These are phyloP conservation scores for Petromus typicus DNA, from an alignment of 2,113 vertebrate genomes.

Conservation along the genomic window DNA sequence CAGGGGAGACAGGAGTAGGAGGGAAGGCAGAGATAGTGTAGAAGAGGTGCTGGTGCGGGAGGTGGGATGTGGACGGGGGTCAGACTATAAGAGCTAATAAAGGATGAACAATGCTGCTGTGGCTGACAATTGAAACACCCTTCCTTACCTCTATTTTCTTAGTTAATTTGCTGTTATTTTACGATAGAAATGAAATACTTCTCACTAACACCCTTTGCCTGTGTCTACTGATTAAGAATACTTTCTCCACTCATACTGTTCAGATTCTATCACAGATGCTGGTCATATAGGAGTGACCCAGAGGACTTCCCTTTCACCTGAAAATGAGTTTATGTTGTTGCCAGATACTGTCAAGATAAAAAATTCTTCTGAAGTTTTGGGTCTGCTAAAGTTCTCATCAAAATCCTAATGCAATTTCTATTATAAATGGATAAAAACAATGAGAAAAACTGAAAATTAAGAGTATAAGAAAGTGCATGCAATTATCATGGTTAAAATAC, in stretches of 20 bases:
- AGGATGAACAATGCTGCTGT: not conserved
- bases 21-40: not conserved
- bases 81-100: not conserved
- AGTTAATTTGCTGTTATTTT: constrained; percentile 3
- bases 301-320: not conserved
- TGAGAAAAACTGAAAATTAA: constrained; percentile 10
- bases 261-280: not conserved
- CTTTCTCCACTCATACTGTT: constrained; percentile 9
- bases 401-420: not conserved
- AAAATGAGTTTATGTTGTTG: not conserved
- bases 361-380: not conserved
- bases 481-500: not conserved
- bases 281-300: not conserved
- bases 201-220: not conserved
- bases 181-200: not conserved
- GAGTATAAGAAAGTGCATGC: not conserved
- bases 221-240: not conserved
- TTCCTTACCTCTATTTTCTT: not conserved
- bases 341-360: not conserved
- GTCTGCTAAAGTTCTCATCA: not conserved
- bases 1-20: not conserved
- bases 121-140: not conserved
- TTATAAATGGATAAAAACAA: constrained; percentile 16
- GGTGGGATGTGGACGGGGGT: not conserved
- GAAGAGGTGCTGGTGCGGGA: not conserved